These are phyloP conservation scores for Hephaestus fuliginosus DNA, from an alignment of 2,797 vertebrate genomes.

Conservation along the genomic window DNA sequence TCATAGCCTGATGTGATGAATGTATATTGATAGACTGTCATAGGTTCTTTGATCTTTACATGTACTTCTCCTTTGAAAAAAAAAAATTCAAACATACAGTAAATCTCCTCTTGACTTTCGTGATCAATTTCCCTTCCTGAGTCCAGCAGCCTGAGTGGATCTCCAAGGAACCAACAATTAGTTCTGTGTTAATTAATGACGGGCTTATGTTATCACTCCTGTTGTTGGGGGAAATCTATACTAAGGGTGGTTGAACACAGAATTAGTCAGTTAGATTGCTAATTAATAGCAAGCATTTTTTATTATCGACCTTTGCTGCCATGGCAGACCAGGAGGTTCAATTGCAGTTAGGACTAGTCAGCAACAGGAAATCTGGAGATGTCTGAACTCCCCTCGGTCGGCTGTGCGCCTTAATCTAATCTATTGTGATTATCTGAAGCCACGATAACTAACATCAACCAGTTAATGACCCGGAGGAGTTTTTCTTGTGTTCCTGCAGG, in stretches of 20 bases:
- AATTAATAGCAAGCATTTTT: constrained; percentile 75
- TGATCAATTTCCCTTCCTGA: constrained; percentile 19
- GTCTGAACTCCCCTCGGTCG: constrained; percentile 22
- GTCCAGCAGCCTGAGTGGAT: constrained; percentile 30
- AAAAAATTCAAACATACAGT: neutral
- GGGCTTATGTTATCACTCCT: constrained; percentile 67
- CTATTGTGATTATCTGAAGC: constrained; percentile 53
- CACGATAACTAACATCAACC: constrained; percentile 60
- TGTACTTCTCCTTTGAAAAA: neutral
- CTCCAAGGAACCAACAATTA: constrained; percentile 49
- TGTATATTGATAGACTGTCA: neutral
- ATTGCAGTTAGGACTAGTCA: constrained; percentile 56
- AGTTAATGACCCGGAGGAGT: constrained; percentile 52
- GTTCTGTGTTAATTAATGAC: constrained; percentile 67
- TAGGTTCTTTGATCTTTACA: neutral
- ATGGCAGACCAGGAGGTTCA: constrained; percentile 41
- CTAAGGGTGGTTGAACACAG: constrained; percentile 73
- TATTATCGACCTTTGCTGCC: constrained; percentile 63
- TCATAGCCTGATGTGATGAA: neutral
- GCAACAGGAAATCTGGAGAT: constrained; percentile 32
- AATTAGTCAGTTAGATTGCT: constrained; percentile 78
- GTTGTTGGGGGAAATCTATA: constrained; percentile 71
- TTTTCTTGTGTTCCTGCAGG: constrained; percentile 12
- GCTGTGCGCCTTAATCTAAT: constrained; percentile 62
- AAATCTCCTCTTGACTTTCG: constrained; percentile 21